A percentile compares a stretch with the other conserved stretches of the same genome.
Conservation (phyloP, 2,797 vertebrate genomes). For the Nyctibius grandis region DNA sequence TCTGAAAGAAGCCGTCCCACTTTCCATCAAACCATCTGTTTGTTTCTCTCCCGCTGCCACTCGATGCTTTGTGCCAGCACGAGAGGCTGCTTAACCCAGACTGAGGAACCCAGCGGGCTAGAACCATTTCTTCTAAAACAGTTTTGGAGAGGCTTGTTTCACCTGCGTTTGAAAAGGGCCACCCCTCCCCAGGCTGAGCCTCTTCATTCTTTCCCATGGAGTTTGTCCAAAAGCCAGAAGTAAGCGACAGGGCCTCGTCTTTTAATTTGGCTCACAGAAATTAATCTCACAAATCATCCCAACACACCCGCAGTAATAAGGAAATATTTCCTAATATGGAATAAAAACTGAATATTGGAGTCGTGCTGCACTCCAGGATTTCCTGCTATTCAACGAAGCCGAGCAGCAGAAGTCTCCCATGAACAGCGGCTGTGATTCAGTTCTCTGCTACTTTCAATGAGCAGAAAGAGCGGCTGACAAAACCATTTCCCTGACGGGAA, state of each 20-base stretch:
- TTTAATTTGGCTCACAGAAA: not conserved
- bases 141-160: not conserved
- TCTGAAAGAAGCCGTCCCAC: not conserved
- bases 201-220: not conserved
- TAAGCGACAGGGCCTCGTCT: accelerated
- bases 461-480: not conserved
- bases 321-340: slow-evolving; percentile 68
- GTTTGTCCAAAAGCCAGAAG: accelerated
- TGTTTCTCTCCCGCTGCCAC: not conserved
- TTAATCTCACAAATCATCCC: not conserved
- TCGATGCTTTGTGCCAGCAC: not conserved
- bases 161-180: not conserved
- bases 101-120: not conserved
- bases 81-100: not conserved
- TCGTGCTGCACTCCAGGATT: slow-evolving; percentile 62
- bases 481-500: not conserved
- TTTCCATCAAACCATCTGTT: slow-evolving; percentile 11
- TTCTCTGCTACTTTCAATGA: not conserved
- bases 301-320: not conserved
- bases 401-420: slow-evolving; percentile 25
- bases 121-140: accelerated
- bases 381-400: slow-evolving; percentile 56
- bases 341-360: slow-evolving; percentile 58
- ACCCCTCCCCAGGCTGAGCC: not conserved
- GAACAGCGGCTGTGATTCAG: not conserved